A percentile compares a stretch with the other conserved stretches of the same genome.
phyloP scores from a whole-genome alignment of 2,113 vertebrate species.

The Aegotheles bennettii region DNA sequence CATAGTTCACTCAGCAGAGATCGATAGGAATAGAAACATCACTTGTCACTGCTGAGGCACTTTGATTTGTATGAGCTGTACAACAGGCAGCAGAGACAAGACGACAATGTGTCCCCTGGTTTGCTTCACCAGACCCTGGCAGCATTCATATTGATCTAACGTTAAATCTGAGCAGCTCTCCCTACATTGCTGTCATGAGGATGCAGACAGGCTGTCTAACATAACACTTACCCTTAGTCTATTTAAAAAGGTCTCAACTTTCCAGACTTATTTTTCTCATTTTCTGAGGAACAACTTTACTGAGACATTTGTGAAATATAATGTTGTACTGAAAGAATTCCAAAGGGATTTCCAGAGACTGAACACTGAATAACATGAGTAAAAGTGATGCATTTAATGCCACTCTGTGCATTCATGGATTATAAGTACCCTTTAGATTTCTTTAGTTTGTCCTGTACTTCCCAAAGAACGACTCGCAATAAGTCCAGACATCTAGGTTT shows the following conservation, averaged over 20 bases:
- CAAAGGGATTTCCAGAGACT: background rate
- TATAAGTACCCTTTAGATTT: background rate
- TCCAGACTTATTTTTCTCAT: background rate
- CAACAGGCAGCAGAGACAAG: slow-evolving; percentile 60
- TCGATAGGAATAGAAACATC: slow-evolving; percentile 65
- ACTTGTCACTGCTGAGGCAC: slow-evolving; percentile 53
- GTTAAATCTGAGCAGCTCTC: slow-evolving; percentile 32
- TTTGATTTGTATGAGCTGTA: slow-evolving; percentile 60
- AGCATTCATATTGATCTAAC: slow-evolving; percentile 64
- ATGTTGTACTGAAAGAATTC: background rate
- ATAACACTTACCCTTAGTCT: background rate
- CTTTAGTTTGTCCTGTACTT: background rate
- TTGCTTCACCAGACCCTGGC: slow-evolving; percentile 23
- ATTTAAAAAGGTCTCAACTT: background rate
- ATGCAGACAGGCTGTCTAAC: slow-evolving; percentile 32
- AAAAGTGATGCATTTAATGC: background rate
- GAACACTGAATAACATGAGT: background rate
- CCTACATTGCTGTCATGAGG: background rate
- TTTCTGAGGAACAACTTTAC: background rate
- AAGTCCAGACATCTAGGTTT: background rate
- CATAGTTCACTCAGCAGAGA: slow-evolving; percentile 37
- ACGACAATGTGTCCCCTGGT: slow-evolving; percentile 34
- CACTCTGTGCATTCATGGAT: background rate
- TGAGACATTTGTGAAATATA: background rate
- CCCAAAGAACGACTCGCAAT: background rate